Base-by-base conservation (phyloP, 2,888 invertebrate species). In the Blomia tropicalis region DNA sequence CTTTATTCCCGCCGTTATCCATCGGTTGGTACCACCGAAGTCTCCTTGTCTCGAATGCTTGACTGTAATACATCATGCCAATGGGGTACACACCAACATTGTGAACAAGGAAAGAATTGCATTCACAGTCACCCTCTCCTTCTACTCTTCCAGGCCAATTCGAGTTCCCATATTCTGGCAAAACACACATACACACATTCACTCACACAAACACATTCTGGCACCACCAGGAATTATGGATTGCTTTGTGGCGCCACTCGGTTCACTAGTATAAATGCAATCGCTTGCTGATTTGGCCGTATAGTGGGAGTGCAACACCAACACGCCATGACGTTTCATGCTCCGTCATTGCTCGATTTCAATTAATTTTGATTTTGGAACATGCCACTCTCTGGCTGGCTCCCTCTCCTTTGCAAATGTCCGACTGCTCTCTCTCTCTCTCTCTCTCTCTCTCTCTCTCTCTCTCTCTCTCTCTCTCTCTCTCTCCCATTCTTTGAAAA, bases 381-480 rank as follows among this genome's bases (percentile, higher is more conserved):
- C 51, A 47, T 47, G 51, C 51, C 51, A 47, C 51, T 47, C 51
- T n/a, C n/a, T n/a, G n/a, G n/a, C n/a, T n/a, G n/a, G n/a, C n/a
- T n/a, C n/a, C n/a, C n/a, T n/a, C n/a, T n/a, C n/a, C n/a, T 47
- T 47, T 47, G 51, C 51, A 47, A 47, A 47, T 47, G 51, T 47
- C 51, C 51, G 27, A 47, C 51, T 47, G 51, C 51, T 27, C 22
- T 7, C 51, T 27, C 51, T 47, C n/a, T 47, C 7, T 47, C 51
- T 47, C 51, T n/a, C n/a, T n/a, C n/a, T n/a, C n/a, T n/a, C n/a
- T n/a, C n/a, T n/a, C n/a, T n/a, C n/a, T n/a, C n/a, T n/a, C n/a
- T n/a, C n/a, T n/a, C n/a, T n/a, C n/a, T n/a, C n/a, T n/a, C n/a
- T n/a, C n/a, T n/a, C n/a, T n/a, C n/a, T n/a, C n/a, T n/a, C n/a